Percentiles rank a stretch among this genome's conserved stretches.
phyloP scores from a whole-genome alignment of 2,113 vertebrate genomes.

The Puntigrus tetrazona region DNA sequence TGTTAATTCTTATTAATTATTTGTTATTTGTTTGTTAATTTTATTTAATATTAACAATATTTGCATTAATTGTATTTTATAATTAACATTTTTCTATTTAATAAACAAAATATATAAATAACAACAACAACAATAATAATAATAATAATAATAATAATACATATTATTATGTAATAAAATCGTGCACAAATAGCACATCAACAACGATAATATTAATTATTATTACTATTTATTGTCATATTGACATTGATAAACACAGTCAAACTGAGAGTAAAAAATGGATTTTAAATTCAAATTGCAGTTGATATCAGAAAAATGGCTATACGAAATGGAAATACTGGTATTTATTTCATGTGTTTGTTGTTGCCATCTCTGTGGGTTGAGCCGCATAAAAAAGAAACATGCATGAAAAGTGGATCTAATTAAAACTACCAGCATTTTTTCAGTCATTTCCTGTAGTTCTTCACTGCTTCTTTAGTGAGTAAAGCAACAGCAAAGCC shows the following conservation, averaged over 20 bases:
- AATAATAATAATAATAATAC: background rate
- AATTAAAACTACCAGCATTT: constrained; percentile 23
- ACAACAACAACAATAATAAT: background rate
- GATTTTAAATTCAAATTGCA: background rate
- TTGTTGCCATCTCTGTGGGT: background rate
- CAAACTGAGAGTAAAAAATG: background rate
- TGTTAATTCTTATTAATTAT: too few relatives aligned
- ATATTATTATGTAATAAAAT: background rate
- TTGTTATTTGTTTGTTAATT: background rate
- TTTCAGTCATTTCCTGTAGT: background rate
- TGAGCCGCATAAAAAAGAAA: background rate
- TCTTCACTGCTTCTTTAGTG: background rate
- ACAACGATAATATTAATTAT: too few relatives aligned
- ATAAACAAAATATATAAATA: background rate
- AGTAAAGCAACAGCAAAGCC: background rate
- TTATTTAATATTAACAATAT: background rate
- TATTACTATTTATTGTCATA: background rate
- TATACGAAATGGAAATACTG: too few relatives aligned
- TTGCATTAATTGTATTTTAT: background rate
- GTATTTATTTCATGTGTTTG: background rate
- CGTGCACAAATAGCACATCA: background rate
- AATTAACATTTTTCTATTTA: background rate
- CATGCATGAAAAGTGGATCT: constrained; percentile 9
- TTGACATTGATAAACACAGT: background rate
- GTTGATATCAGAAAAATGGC: too few relatives aligned